Evolutionary conservation across 1,140 invertebrate species (phyloP).

Genomic region (Drosophila sucinea): DNA sequence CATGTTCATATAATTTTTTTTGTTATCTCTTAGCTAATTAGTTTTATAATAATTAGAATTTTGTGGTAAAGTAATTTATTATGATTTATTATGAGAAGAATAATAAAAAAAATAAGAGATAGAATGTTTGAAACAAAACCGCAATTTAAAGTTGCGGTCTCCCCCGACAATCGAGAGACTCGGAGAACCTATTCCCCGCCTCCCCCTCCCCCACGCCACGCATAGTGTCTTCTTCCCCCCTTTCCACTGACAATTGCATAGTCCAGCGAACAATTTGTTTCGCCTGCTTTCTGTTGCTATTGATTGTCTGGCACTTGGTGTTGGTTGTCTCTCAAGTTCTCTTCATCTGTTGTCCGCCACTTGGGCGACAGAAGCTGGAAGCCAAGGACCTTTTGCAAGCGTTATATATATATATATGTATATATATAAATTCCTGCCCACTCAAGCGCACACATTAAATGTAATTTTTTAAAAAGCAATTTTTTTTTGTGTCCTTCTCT

Average conservation of each 20-base stretch:
- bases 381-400: constrained; percentile 64
- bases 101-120: neutral
- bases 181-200: neutral
- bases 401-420: neutral
- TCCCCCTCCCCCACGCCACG: too few species aligned
- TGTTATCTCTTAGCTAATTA: constrained; percentile 74
- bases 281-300: constrained; percentile 58
- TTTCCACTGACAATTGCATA: constrained; percentile 60
- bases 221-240: neutral
- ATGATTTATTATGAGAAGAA: constrained; percentile 42
- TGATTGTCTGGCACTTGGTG: constrained; percentile 67
- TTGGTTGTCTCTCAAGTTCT: constrained; percentile 24
- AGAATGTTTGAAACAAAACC: constrained; percentile 7
- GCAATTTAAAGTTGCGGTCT: constrained; percentile 23
- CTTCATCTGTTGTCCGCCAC: constrained; percentile 52
- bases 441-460: constrained; percentile 77
- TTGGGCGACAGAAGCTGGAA: constrained; percentile 58
- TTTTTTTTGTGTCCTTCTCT: constrained; percentile 36
- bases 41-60: constrained; percentile 69
- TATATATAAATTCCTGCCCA: constrained; percentile 72
- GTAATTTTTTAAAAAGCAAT: constrained; percentile 79
- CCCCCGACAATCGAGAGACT: neutral
- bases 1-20: constrained; percentile 40
- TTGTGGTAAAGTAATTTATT: constrained; percentile 50
- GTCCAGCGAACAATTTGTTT: constrained; percentile 74